A percentile compares a stretch with the other conserved stretches of the same genome.
phyloP scores from a whole-genome alignment of 2,797 vertebrate species.

The Thripadectes ignobilis region DNA sequence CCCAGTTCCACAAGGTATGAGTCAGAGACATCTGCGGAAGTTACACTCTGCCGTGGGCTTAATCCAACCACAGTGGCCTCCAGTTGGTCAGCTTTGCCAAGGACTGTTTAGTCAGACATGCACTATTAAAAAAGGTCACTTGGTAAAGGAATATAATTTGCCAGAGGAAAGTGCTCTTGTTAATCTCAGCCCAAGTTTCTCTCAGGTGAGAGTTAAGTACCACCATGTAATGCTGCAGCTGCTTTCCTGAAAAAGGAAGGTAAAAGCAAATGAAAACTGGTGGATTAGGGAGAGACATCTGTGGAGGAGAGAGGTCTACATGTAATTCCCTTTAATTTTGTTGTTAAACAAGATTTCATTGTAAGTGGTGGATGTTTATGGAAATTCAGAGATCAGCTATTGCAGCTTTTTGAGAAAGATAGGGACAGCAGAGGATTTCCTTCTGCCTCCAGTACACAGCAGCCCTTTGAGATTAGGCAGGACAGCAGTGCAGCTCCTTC shows the following conservation, averaged over 20 bases:
- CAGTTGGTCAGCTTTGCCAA: slow-evolving; percentile 51
- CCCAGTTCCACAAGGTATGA: slow-evolving; percentile 56
- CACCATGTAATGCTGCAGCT: background rate
- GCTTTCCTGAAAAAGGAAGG: background rate
- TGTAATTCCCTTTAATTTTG: slow-evolving; percentile 43
- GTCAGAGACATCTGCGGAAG: slow-evolving; percentile 59
- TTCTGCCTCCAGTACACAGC: background rate
- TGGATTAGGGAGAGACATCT: slow-evolving; percentile 21
- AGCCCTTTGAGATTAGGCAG: background rate
- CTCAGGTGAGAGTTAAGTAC: background rate
- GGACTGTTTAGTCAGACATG: slow-evolving; percentile 35
- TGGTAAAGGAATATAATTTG: slow-evolving; percentile 23
- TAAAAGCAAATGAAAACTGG: background rate
- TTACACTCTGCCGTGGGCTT: slow-evolving; percentile 32
- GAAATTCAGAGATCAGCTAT: slow-evolving; percentile 7
- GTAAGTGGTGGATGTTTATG: background rate
- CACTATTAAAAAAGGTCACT: slow-evolving; percentile 7
- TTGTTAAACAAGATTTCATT: slow-evolving; percentile 32
- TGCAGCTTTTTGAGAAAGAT: background rate
- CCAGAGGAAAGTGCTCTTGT: background rate
- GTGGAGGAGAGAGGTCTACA: background rate
- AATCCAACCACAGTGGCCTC: background rate
- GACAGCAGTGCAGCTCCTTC: background rate
- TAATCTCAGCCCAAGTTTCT: background rate
- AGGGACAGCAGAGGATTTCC: background rate